Evolutionary conservation across 2,888 invertebrate species (phyloP), one percentile per base, ranked within the genome.

Genomic region (Orthosia gothica): DNA sequence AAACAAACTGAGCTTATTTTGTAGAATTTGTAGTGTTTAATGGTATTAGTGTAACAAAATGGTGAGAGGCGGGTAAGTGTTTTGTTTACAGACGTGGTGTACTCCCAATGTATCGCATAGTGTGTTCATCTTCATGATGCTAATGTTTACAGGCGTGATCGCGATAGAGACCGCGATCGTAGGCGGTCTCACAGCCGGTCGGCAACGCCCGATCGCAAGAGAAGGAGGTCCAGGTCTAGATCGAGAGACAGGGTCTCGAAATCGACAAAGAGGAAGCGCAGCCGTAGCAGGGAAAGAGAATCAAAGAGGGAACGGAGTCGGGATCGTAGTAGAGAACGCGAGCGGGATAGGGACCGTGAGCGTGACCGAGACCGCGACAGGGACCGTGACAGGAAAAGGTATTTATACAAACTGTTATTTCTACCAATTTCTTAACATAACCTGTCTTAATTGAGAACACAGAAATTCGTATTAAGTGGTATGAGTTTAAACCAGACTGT

Each of bases 221-320:
- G 96, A 26, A 96, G 97, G 82, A 95, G 97, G 50, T 96, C 97
- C 12, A 94, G 97, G 52, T 97, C 97, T 0, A 95, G 97, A 62
- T 97, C 97, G 85, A 94, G 97, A 73, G 97, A 98, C 63, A 95
- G 97, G 72, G 92, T 93, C 62, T 94, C 97, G 13, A 97, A 97
- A 90, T 95, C 97, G 40, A 96, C 96, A 20, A 97, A 98, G 79
- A 97, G 97, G 87, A 97, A 97, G 87, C 97, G 98, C 74, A 98
- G 97, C 87, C 97, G 98, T 84, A 98, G 98, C 62, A 96, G 98
- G 77, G 98, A 98, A 20, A 92, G 97, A 55, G 97, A 97, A 18
- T 95, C 97, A 0, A 97, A 97, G 71, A 94, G 97, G 82, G 76
- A 76, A 62, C 62, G 76, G 1, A 89, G 90, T 54, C 78, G 86